A percentile compares a stretch with the other conserved stretches of the same genome.
These are phyloP conservation scores for Acanthosepion lycidas DNA, from an alignment of 2,888 invertebrate genomes.

Conservation along the genomic window DNA sequence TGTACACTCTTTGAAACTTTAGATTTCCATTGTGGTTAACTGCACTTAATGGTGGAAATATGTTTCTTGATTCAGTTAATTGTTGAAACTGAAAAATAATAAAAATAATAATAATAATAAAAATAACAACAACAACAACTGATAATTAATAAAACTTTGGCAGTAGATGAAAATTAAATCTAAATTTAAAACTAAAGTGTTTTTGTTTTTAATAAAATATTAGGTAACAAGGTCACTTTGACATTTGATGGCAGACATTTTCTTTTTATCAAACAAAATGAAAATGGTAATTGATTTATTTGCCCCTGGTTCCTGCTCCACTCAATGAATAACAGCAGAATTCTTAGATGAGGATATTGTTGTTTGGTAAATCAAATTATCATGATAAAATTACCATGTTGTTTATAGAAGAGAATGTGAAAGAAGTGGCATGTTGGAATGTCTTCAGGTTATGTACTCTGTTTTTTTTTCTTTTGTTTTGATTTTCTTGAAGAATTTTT, in stretches of 20 bases:
- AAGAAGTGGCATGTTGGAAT: slow-evolving; percentile 2
- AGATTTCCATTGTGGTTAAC: no score
- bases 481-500: not conserved
- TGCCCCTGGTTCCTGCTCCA: slow-evolving; percentile 20
- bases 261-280: not conserved
- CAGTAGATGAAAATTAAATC: not conserved
- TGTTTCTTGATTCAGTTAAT: no score
- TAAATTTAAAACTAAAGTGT: not conserved
- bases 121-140: no score
- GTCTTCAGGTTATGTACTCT: not conserved
- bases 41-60: no score
- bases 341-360: not conserved
- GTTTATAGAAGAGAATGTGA: not conserved
- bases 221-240: not conserved
- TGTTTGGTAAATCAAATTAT: slow-evolving; percentile 22
- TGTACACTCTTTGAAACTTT: no score
- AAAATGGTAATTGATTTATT: slow-evolving; percentile 18
- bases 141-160: no score
- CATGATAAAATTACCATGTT: not conserved
- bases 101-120: no score
- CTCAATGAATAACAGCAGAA: slow-evolving; percentile 6
- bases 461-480: not conserved
- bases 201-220: not conserved
- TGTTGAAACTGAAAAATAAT: no score
- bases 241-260: not conserved